Conservation (phyloP, 2,797 vertebrate species). For the Mormyrops boulengeri region DNA sequence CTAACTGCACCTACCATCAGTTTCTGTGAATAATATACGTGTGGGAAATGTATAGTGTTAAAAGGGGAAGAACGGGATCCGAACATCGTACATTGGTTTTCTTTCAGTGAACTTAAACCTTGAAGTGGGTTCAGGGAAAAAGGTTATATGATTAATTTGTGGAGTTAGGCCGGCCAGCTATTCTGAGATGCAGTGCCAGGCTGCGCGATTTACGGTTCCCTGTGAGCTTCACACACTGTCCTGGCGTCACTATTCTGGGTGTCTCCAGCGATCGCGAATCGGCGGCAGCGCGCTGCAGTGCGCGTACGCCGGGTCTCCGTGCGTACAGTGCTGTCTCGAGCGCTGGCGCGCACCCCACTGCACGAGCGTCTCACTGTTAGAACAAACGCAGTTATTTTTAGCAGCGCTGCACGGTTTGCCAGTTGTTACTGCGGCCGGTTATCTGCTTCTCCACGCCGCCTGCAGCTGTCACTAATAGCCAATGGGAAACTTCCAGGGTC, state of each 20-base stretch:
- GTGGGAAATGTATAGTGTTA: background rate
- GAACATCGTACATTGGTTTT: background rate
- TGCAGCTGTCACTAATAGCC: conserved; percentile 55
- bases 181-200: background rate
- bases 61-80: background rate
- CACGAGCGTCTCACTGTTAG: conserved; percentile 44
- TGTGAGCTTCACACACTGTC: background rate
- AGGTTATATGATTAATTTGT: background rate
- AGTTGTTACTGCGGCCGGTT: conserved; percentile 56
- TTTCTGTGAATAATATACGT: background rate
- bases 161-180: background rate
- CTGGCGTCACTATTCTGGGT: background rate
- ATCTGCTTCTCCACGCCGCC: conserved; percentile 42
- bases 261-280: background rate
- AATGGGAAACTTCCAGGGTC: conserved; percentile 16
- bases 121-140: background rate
- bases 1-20: background rate
- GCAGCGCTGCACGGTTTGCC: conserved; percentile 55
- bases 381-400: conserved; percentile 72
- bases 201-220: background rate
- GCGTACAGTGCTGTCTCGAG: conserved; percentile 17
- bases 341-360: conserved; percentile 27
- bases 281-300: conserved; percentile 54
- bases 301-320: conserved; percentile 48
- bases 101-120: background rate